These are phyloP conservation scores for Sturmia bella DNA, from an alignment of 2,888 invertebrate species.

Conservation along the genomic window DNA sequence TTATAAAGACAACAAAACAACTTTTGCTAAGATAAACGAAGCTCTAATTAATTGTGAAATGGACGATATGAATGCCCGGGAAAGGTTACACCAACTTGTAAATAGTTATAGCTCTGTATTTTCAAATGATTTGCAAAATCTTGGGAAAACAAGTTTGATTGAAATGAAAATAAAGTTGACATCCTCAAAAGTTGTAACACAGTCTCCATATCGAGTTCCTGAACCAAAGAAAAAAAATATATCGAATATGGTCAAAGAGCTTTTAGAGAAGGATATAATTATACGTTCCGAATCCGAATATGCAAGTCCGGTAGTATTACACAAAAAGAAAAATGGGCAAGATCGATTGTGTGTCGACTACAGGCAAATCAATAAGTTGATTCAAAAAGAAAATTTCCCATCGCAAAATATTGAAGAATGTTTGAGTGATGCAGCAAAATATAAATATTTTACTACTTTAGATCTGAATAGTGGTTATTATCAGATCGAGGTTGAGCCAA, in stretches of 20 bases:
- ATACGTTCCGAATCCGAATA: slow-evolving; percentile 58
- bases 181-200: neutral
- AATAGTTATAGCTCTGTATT: too few relatives aligned
- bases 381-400: too few relatives aligned
- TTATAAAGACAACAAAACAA: neutral
- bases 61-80: neutral
- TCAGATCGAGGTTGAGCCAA: too few relatives aligned
- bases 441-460: too few relatives aligned
- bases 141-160: slow-evolving; percentile 8
- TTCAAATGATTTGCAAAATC: slow-evolving; percentile 12
- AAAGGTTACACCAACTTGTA: too few relatives aligned
- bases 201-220: slow-evolving; percentile 8
- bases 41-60: too few relatives aligned
- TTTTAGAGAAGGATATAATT: slow-evolving; percentile 60
- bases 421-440: too few relatives aligned
- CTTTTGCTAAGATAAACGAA: too few relatives aligned
- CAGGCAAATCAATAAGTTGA: too few relatives aligned
- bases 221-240: slow-evolving; percentile 22
- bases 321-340: slow-evolving; percentile 55
- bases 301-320: slow-evolving; percentile 54
- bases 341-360: too few relatives aligned
- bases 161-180: slow-evolving; percentile 4
- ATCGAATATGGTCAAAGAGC: slow-evolving; percentile 36
- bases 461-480: too few relatives aligned
- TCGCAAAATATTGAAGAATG: too few relatives aligned